Base-by-base conservation (phyloP, 2,888 invertebrate species). In the Embidobia sp. region DNA sequence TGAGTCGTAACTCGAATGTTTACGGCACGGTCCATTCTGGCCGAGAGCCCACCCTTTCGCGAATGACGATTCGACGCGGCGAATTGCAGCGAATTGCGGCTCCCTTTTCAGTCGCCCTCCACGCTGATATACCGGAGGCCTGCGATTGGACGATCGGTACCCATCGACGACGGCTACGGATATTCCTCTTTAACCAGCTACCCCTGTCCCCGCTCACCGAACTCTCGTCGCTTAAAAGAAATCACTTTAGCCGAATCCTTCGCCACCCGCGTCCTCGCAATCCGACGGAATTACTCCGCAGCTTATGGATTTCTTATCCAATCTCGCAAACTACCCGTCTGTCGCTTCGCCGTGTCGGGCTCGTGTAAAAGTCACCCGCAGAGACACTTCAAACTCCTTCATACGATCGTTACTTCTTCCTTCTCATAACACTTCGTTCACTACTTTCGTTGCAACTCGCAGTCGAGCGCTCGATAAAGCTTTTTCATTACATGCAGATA, bases 1-100 rank as follows among this genome's bases (percentile, higher is more conserved):
- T 55, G 76, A 74, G 73, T 73, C 78, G 78, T 80, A 83, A 81
- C 80, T 79, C 66, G 79, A 48, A 79, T 81, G 78, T 80, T 81
- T 79, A 79, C 79, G 77, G 66, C 61, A 53, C 44, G 55, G 64
- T 70, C 77, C 69, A 80, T 80, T 82, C 80, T 77, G 46, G 67
- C 73, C 55, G 35, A 46, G 35, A 49, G 66, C 59, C 55, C 53
- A 33, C 66, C 66, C 48, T 75, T 73, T 67, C 67, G 77, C 77
- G 72, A 79, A 81, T 79, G 80, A 79, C 77, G 73, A 77, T 77
- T 79, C 76, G 75, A 67, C 69, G 46, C 48, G 61, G 63, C 72
- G 61, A 78, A 79, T n/a, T n/a, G n/a, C n/a, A n/a, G n/a, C n/a
- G n/a, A n/a, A n/a, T n/a, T n/a, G n/a, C n/a, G n/a, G 33, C 33